These are phyloP conservation scores for Harpalus rufipes DNA, from an alignment of 2,888 invertebrate species.

Conservation along the genomic window DNA sequence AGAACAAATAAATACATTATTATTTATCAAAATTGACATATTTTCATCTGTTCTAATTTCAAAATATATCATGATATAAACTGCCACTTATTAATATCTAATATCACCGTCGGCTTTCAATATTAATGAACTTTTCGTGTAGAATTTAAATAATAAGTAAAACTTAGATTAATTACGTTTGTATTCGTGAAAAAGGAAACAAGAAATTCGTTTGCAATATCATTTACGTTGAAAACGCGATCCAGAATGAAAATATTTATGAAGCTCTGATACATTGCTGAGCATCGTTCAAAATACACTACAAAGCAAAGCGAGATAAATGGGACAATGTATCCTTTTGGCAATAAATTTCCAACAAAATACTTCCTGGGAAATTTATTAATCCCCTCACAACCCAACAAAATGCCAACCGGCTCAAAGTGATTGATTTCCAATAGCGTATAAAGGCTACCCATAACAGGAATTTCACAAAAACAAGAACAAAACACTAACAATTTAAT, in stretches of 20 bases:
- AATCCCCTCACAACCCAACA: background rate
- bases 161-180: background rate
- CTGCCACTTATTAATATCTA: too few species aligned
- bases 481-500: constrained; percentile 54
- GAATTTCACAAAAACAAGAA: constrained; percentile 51
- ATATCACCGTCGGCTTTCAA: too few species aligned
- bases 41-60: too few species aligned
- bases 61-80: too few species aligned
- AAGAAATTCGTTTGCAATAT: background rate
- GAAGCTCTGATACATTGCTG: background rate
- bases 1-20: too few species aligned
- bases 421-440: constrained; percentile 46
- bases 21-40: too few species aligned
- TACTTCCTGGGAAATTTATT: constrained; percentile 29
- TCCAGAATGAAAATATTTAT: background rate
- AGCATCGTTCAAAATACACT: background rate
- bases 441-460: constrained; percentile 34
- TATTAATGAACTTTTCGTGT: too few species aligned
- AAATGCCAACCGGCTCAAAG: constrained; percentile 8
- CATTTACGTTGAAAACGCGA: background rate
- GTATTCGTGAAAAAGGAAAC: background rate
- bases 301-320: constrained; percentile 2
- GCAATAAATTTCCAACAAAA: constrained; percentile 20
- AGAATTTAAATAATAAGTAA: too few species aligned
- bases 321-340: background rate